Percentiles rank a stretch among this genome's conserved stretches.
These are phyloP conservation scores for Drosophila repleta DNA, from an alignment of 1,140 invertebrate species.

Conservation along the genomic window DNA sequence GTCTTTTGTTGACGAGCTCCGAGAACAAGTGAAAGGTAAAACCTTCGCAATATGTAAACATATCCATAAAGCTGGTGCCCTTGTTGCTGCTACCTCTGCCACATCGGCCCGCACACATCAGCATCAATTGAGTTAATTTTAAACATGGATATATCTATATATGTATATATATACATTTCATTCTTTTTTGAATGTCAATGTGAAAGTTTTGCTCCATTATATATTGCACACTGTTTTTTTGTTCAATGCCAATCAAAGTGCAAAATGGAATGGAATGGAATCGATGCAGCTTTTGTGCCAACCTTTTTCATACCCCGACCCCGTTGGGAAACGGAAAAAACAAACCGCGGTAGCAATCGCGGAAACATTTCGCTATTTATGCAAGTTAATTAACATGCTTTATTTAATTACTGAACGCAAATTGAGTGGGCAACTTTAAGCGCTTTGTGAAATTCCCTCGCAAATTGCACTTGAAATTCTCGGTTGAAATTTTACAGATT, in stretches of 20 bases:
- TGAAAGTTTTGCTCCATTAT: conserved; percentile 29
- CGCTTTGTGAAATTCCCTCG: not conserved
- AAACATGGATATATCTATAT: conserved; percentile 5
- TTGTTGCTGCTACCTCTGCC: not conserved
- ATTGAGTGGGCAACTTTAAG: conserved; percentile 15
- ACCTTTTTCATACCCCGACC: conserved; percentile 33
- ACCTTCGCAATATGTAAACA: conserved; percentile 19
- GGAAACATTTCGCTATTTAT: conserved; percentile 31
- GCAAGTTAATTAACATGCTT: conserved; percentile 30
- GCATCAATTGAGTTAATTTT: conserved; percentile 32
- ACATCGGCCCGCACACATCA: conserved; percentile 6
- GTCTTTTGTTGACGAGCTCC: conserved; percentile 10
- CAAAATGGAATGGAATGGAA: conserved; percentile 36
- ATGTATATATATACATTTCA: not conserved
- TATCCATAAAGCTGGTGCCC: conserved; percentile 1
- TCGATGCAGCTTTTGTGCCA: conserved; percentile 31
- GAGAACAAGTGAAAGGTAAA: not conserved
- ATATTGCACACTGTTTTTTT: conserved; percentile 4
- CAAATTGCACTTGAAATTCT: conserved; percentile 9
- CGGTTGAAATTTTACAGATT: not conserved
- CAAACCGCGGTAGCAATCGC: not conserved
- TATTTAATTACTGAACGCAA: conserved; percentile 32
- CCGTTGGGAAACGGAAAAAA: not conserved
- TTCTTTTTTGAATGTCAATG: conserved; percentile 44
- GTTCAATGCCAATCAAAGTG: conserved; percentile 31